phyloP scores from a whole-genome alignment of 2,113 vertebrate genomes.

The Eptatretus burgeri region DNA sequence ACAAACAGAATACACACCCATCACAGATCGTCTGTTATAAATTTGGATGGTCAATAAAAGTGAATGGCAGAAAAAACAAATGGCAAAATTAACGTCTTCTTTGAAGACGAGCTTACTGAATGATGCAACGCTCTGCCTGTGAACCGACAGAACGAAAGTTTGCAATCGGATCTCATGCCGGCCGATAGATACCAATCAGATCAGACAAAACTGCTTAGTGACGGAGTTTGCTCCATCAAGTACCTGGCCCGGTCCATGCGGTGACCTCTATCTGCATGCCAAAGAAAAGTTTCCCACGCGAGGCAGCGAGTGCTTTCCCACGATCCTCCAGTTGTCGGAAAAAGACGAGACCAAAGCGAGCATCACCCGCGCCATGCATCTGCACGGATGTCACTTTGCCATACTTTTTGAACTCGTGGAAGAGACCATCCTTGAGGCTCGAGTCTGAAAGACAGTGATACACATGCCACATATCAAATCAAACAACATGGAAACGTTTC shows the following conservation, averaged over 20 bases:
- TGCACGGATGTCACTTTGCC: slow-evolving; percentile 96
- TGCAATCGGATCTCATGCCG: no score
- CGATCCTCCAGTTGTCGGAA: slow-evolving; percentile 96
- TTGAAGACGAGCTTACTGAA: no score
- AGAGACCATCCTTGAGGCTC: slow-evolving; percentile 94
- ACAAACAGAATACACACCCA: no score
- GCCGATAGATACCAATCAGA: no score
- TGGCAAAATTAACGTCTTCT: no score
- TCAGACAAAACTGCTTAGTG: no score
- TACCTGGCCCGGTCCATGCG: slow-evolving; percentile 85
- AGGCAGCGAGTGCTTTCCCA: slow-evolving; percentile 71
- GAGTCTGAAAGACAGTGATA: slow-evolving; percentile 29
- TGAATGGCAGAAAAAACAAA: no score
- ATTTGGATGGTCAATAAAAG: no score
- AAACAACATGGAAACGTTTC: not conserved
- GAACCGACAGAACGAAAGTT: no score
- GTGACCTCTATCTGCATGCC: slow-evolving; percentile 98
- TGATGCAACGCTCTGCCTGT: no score
- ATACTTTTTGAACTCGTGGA: slow-evolving; percentile 97
- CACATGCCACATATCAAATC: no score
- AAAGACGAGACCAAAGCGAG: slow-evolving; percentile 81
- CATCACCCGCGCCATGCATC: slow-evolving; percentile 75
- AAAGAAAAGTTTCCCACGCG: slow-evolving; percentile 93
- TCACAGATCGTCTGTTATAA: no score
- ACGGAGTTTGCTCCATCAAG: slow-evolving; percentile 8